Percentiles rank a stretch among this genome's conserved stretches.
Conservation (phyloP, 2,113 vertebrate species). For the Guaruba guarouba region DNA sequence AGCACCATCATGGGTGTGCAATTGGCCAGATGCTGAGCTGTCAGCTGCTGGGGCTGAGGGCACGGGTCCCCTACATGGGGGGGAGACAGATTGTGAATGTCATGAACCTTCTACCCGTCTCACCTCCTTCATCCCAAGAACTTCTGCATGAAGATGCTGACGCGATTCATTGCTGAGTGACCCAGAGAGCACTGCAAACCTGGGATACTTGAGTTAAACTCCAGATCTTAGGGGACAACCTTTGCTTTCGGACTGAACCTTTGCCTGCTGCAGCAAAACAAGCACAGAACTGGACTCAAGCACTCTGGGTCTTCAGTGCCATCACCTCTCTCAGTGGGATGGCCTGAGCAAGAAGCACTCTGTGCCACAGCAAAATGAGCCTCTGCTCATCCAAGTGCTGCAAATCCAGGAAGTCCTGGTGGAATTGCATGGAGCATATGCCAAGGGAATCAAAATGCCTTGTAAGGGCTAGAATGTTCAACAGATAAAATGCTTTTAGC, state of each 20-base stretch:
- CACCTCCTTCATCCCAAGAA: background rate
- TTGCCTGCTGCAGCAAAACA: background rate
- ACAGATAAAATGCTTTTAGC: background rate
- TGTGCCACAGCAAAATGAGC: rapidly evolving
- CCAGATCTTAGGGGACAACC: background rate
- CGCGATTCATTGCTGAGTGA: background rate
- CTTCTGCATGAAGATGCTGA: background rate
- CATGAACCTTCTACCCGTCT: background rate
- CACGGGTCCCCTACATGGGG: conserved; percentile 81
- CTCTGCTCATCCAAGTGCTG: background rate
- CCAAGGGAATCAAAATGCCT: background rate
- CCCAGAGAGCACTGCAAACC: background rate
- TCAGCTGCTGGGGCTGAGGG: conserved; percentile 83
- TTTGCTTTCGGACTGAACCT: background rate
- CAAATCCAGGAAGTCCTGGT: background rate
- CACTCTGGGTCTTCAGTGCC: background rate
- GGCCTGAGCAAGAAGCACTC: background rate
- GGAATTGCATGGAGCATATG: rapidly evolving
- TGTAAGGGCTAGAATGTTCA: background rate
- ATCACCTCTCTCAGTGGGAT: background rate
- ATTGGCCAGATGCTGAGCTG: conserved; percentile 66
- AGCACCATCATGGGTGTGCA: conserved; percentile 77
- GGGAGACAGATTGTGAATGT: background rate
- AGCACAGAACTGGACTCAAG: background rate
- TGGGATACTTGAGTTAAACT: background rate